Evolutionary conservation across 2,888 invertebrate genomes (phyloP).

Genomic region (Trypoxylon attenuatum): DNA sequence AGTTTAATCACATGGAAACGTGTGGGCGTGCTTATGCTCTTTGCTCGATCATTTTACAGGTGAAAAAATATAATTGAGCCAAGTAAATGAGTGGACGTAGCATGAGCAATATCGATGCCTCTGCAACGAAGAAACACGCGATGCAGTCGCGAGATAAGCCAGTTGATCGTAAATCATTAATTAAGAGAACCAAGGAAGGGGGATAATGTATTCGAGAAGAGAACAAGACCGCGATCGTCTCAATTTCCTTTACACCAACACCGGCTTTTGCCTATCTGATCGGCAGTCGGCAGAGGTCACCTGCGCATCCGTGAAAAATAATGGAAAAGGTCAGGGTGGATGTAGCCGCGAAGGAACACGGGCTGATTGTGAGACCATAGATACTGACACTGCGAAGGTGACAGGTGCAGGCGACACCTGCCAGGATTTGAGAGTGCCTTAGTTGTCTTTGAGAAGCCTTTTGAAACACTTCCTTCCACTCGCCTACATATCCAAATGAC

Average conservation of each 20-base stretch:
- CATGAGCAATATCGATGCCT: not conserved
- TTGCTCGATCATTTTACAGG: conserved; percentile 34
- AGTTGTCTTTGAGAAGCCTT: too few species aligned
- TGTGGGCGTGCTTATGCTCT: too few species aligned
- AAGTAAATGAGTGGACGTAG: too few species aligned
- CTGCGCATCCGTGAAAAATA: conserved; percentile 26
- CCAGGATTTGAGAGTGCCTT: conserved; percentile 62
- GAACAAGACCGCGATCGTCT: not conserved
- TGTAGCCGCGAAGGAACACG: conserved; percentile 23
- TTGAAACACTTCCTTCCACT: too few species aligned
- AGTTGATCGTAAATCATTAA: not conserved
- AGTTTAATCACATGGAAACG: too few species aligned
- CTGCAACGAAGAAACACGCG: not conserved
- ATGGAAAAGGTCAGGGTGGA: conserved; percentile 38
- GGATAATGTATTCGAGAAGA: not conserved
- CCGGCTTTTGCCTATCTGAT: conserved; percentile 30
- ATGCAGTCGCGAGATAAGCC: not conserved
- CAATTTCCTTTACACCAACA: conserved; percentile 9
- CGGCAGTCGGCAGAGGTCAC: conserved; percentile 38
- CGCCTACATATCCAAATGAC: too few species aligned
- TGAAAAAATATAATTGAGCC: conserved; percentile 44
- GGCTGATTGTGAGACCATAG: conserved; percentile 2
- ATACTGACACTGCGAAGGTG: conserved; percentile 30
- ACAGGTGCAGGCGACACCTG: conserved; percentile 67
- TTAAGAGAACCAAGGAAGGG: conserved; percentile 10